Conservation (phyloP, 1,140 invertebrate species). For the Heterodera schachtii region DNA sequence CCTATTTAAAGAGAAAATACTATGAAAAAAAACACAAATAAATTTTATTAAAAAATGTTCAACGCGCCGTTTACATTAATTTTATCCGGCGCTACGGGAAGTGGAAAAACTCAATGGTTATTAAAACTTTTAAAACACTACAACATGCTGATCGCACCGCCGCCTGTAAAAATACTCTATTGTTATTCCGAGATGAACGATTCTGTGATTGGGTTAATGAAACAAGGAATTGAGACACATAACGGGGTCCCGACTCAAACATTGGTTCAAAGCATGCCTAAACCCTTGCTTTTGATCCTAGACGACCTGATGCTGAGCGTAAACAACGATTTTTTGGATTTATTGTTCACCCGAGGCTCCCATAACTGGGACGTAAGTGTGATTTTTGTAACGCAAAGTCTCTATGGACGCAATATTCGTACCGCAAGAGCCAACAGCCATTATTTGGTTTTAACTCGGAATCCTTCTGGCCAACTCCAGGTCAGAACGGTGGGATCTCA, state of each 20-base stretch:
- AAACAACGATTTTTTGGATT: conserved; percentile 13
- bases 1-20: too few relatives aligned
- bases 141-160: not conserved
- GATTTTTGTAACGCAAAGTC: conserved; percentile 17
- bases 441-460: not conserved
- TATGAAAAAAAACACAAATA: too few relatives aligned
- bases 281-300: not conserved
- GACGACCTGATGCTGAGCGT: conserved; percentile 15
- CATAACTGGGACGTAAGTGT: conserved; percentile 8
- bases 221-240: not conserved
- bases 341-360: not conserved
- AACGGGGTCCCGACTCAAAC: not conserved
- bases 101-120: not conserved
- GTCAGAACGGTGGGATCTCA: not conserved
- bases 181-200: not conserved
- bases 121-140: not conserved
- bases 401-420: not conserved
- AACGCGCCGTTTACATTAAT: not conserved
- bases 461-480: not conserved
- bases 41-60: not conserved
- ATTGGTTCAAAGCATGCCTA: not conserved
- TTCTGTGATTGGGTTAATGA: not conserved
- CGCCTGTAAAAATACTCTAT: not conserved
- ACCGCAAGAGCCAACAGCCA: not conserved
- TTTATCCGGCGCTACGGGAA: not conserved